These are phyloP conservation scores for Halcyon senegalensis DNA, from an alignment of 2,113 vertebrate genomes.

Conservation along the genomic window DNA sequence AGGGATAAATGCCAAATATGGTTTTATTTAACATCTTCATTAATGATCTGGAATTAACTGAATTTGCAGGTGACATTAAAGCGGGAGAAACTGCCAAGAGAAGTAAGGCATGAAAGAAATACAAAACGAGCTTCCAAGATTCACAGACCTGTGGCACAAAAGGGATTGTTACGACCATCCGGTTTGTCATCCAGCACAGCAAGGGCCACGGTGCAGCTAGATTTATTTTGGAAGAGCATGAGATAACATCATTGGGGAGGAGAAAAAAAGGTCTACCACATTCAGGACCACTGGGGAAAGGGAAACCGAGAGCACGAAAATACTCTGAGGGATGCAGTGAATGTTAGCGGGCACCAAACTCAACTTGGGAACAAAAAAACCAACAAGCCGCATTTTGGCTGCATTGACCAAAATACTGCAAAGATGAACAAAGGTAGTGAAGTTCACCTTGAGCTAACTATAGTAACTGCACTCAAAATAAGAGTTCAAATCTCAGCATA, in stretches of 20 bases:
- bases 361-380: neutral
- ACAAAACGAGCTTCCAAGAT: constrained; percentile 5
- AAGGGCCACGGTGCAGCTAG: neutral
- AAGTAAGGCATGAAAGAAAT: constrained; percentile 45
- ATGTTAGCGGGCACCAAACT: neutral
- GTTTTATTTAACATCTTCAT: constrained; percentile 54
- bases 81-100: neutral
- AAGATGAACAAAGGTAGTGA: neutral
- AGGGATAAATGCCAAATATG: constrained; percentile 6
- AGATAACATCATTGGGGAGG: neutral
- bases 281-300: neutral
- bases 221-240: neutral
- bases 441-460: neutral
- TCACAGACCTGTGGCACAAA: neutral
- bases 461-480: neutral
- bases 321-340: neutral
- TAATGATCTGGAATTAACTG: constrained; percentile 54
- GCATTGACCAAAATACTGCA: neutral
- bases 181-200: neutral
- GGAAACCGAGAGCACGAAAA: neutral
- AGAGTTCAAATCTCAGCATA: neutral
- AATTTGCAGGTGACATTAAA: constrained; percentile 54
- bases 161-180: neutral
- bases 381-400: neutral
- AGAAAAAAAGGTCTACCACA: neutral